Evolutionary conservation across 1,140 invertebrate species (phyloP).

Genomic region (Littorina saxatilis): DNA sequence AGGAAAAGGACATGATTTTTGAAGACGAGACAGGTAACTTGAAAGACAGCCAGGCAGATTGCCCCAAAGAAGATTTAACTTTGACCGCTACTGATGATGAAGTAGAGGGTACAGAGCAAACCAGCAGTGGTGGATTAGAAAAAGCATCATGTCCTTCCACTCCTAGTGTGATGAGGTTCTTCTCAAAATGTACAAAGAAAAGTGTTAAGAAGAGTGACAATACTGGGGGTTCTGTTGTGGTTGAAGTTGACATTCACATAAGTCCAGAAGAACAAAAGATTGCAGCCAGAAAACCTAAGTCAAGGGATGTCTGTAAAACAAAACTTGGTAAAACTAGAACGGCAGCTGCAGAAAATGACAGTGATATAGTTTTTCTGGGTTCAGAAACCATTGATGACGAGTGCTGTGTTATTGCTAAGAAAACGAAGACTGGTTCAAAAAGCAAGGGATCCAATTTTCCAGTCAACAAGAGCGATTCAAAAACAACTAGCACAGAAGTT

Average conservation of each 20-base stretch:
- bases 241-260: slow-evolving; percentile 18
- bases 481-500: background rate
- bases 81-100: background rate
- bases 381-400: slow-evolving; percentile 29
- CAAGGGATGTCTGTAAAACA: background rate
- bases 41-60: background rate
- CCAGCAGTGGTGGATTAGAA: background rate
- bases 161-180: slow-evolving; percentile 17
- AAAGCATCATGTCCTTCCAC: background rate
- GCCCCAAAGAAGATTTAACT: background rate
- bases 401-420: background rate
- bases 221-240: background rate
- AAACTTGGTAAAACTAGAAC: background rate
- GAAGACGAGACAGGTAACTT: background rate
- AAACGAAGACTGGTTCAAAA: background rate
- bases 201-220: background rate
- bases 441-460: no score
- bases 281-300: background rate
- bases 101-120: background rate
- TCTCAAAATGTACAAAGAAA: slow-evolving; percentile 20
- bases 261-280: slow-evolving; percentile 2
- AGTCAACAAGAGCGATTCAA: background rate
- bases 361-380: slow-evolving; percentile 23
- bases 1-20: background rate
- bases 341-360: background rate